Evolutionary conservation across 2,888 invertebrate species (phyloP), one percentile per base, ranked within the genome.

Genomic region (Tethea ocularis): DNA sequence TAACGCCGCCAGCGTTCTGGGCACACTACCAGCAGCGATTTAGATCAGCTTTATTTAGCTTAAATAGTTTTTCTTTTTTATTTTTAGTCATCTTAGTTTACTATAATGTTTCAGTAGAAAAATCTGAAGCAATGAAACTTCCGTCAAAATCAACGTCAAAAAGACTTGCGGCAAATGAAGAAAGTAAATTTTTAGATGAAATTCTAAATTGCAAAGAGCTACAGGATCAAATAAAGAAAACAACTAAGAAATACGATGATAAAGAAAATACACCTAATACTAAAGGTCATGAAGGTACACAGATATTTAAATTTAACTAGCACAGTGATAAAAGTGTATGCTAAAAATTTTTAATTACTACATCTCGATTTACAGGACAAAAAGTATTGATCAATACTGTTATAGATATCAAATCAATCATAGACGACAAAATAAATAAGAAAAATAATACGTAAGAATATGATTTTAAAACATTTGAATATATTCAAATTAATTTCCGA

Each of bases 361-460:
- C 46, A n/a, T 56, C 15, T 57, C 57, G 1, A 38, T 11, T 83
- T 83, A 51, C 76, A 84, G 83, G 67, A 60, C 75, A 78, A 3
- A 81, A 84, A 10, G 62, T 88, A 13, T 57, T 85, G 46, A 83
- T 91, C 38, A 89, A 86, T 67, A 86, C 90, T 0, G 63, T 84
- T 0, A 85, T 91, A 52, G 86, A 91, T 61, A 87, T 91, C 22
- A 79, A 66, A 8, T 71, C 82, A 0, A 33, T 59, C 11, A 60
- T 61, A 23, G 74, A 72, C 46, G 69, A 77, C 33, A 75, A 77
- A 59, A 59, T 24, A 5, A 67, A 74, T 56, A 71, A 71, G 61
- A 65, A 74, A 20, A 69, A 77, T 33, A 57, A 66, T 5, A 68
- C 69, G 88, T 87, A 74, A 82, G 87, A 79, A 61, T 20, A 23